Base-by-base conservation (phyloP, 2,888 invertebrate species). In the Epistrophe eligans region DNA sequence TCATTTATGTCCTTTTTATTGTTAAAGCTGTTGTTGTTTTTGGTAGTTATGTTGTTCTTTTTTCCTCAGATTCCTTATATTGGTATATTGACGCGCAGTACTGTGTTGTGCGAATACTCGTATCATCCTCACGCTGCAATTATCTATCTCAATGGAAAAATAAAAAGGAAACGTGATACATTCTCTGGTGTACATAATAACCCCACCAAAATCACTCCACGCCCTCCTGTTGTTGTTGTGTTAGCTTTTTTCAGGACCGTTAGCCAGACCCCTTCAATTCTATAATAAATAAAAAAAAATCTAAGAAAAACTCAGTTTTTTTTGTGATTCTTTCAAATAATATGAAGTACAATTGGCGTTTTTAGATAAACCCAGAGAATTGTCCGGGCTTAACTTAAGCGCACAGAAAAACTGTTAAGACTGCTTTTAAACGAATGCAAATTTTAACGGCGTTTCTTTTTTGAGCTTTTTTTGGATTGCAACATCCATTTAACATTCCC, bases 61-160 rank as follows among this genome's bases (percentile, higher is more conserved):
- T 64, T 77, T 60, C 43, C 40, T 38, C 5, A 8, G 15, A 32
- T 10, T 60, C 28, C 35, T 38, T 57, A 67, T 71, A 74, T 71
- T 74, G 32, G 60, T 64, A 82, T 74, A 85, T 82, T 79, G 83
- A 82, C 82, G 87, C 82, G 82, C 82, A 87, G 87, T 82, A 15
- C 15, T 87, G 74, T 82, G 7, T 43, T 87, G 58, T 85, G 81
- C 19, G 82, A 70, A 77, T 71, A 82, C 82, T 74, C 73, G 52
- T 40, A 40, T 52, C 70, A 11, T 55, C 70, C 38, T 71, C 74
- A 70, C 50, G 77, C 64, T 85, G 81, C 82, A 74, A 74, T 79
- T 77, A 77, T 82, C 74, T 74, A 77, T 81, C 73, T 57, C 52
- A 70, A 52, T 70, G 24, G 45, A 64, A 57, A 67, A 64, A 35